Base-by-base conservation (phyloP, 2,888 invertebrate genomes). In the Gymnoscelis rufifasciata region DNA sequence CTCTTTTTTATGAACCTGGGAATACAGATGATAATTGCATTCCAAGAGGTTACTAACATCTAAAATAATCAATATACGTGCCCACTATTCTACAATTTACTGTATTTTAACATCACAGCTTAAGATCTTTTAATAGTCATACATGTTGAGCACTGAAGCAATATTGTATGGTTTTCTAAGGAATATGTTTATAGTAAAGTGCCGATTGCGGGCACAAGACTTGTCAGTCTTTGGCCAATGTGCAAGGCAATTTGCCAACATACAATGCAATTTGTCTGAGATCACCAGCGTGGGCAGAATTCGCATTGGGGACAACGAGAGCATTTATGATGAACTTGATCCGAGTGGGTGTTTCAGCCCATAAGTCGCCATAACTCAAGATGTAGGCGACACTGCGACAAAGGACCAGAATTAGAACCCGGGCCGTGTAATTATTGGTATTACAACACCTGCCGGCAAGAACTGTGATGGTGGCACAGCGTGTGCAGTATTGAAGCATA, bases 251-350 rank as follows among this genome's bases (percentile, higher is more conserved):
- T 35, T 35, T 19, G 35, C 13, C 10, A 37, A 43, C 26, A 36
- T 36, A 27, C 23, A 37, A 29, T 40, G 28, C 24, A 41, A 42
- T 24, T 11, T 11, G 35, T 33, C 35, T 31, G 13, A 40, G 49
- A 42, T 49, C 33, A 48, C 29, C 37, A 42, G 8, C 19, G 74
- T 71, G 66, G 70, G 68, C 57, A 62, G 66, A 51, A 62, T 57
- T 56, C 51, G 62, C 66, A 64, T 68, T 67, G 62, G 73, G 72
- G 76, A 73, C 71, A 78, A 69, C 64, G 59, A 64, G 67, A 68
- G 62, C 63, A 67, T 68, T 66, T 60, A 59, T 62, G 64, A 64
- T 59, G 59, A 59, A 58, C 51, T 60, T 53, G 49, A 51, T 51
- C 44, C 52, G 60, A 59, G 77, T 74, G 63, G 78, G 79, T 55